phyloP scores from a whole-genome alignment of 92 coral and sea anemone genomes.

The Heliopora coerulea region DNA sequence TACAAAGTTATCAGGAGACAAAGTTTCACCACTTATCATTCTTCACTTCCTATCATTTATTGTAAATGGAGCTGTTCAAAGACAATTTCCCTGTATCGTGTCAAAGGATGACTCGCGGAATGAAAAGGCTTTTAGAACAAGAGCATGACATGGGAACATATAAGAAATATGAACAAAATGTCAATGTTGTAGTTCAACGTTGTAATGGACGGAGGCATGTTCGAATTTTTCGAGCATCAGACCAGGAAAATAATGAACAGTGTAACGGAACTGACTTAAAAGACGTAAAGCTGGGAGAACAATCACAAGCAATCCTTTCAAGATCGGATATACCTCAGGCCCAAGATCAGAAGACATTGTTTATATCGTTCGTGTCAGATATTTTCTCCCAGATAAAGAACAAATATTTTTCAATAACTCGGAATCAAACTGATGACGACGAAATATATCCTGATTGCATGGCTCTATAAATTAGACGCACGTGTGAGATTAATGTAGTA shows the following conservation, averaged over 20 bases:
- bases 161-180: not conserved
- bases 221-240: not conserved
- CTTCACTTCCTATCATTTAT: too few species aligned
- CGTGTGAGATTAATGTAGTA: too few species aligned
- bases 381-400: slow-evolving; percentile 16
- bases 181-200: not conserved
- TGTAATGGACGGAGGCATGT: not conserved
- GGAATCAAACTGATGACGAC: not conserved
- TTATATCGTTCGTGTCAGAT: not conserved
- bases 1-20: too few species aligned
- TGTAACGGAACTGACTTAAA: not conserved
- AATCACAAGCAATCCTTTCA: too few species aligned
- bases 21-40: too few species aligned
- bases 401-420: not conserved
- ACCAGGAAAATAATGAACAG: not conserved
- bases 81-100: slow-evolving; percentile 29
- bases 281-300: not conserved
- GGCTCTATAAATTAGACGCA: slow-evolving; percentile 20
- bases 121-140: slow-evolving; percentile 28
- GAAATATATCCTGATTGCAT: slow-evolving; percentile 4
- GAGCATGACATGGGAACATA: not conserved
- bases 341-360: not conserved
- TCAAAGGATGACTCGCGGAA: slow-evolving; percentile 38
- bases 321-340: not conserved
- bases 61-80: slow-evolving; percentile 7